A percentile compares a stretch with the other conserved stretches of the same genome.
Conservation (phyloP, 2,113 vertebrate species). For the Colistium nudipinnis region DNA sequence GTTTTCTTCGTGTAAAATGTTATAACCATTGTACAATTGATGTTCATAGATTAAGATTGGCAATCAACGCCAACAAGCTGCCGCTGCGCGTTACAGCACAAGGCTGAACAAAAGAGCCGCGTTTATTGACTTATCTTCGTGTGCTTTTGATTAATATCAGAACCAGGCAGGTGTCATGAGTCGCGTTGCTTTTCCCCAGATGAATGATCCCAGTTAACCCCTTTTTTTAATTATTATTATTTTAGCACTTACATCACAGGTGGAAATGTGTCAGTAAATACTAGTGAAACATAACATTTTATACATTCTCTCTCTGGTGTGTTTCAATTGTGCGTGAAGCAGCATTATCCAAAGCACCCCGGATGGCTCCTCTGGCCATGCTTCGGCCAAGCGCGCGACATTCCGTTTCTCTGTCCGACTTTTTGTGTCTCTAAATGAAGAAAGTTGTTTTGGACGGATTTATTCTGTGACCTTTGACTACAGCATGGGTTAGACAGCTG, state of each 20-base stretch:
- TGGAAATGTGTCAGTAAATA: neutral
- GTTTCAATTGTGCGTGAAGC: neutral
- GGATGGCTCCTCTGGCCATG: neutral
- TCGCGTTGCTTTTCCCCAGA: neutral
- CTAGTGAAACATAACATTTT: neutral
- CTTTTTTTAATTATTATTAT: neutral
- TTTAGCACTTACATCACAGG: neutral
- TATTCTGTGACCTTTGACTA: rapidly evolving
- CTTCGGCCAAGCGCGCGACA: neutral
- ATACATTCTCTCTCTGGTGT: neutral
- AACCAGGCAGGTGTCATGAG: too few species aligned
- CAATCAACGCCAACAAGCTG: neutral
- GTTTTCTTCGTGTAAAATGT: too few species aligned
- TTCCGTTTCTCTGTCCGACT: neutral
- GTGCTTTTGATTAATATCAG: neutral
- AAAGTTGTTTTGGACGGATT: neutral
- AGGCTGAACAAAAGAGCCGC: constrained; percentile 14
- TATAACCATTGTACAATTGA: too few species aligned
- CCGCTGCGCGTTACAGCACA: constrained; percentile 4
- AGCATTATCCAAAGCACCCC: neutral
- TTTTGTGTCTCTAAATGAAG: neutral
- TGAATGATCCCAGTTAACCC: neutral
- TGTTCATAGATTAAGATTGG: neutral
- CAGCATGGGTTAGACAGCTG: neutral
- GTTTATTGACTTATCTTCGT: neutral